Evolutionary conservation across 37 sponge, comb jelly and placozoan genomes (phyloP).

Genomic region (Lycopodina hypogea): DNA sequence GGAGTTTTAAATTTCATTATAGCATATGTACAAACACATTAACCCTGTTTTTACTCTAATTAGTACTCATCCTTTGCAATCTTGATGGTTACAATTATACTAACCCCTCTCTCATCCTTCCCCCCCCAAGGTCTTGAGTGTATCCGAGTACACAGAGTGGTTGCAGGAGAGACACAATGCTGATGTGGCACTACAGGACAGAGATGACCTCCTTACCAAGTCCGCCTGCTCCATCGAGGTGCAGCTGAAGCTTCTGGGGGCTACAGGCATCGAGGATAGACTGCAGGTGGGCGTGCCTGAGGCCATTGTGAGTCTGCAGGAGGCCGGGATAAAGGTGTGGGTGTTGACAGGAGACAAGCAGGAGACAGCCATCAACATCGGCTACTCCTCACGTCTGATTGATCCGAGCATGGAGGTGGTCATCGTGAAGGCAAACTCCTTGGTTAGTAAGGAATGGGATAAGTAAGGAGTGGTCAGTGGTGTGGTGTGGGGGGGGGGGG

Average conservation of each 20-base stretch:
- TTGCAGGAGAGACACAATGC: slow-evolving; percentile 35
- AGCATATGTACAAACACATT: too few species aligned
- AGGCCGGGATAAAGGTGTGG: slow-evolving; percentile 79
- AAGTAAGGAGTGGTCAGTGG: background rate
- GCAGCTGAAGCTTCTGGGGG: slow-evolving; percentile 62
- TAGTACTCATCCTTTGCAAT: too few species aligned
- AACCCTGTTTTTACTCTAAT: too few species aligned
- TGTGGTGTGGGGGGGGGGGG: background rate
- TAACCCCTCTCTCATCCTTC: too few species aligned
- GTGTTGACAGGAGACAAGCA: slow-evolving; percentile 93
- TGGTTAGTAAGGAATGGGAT: slow-evolving; percentile 22
- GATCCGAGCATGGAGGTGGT: slow-evolving; percentile 53
- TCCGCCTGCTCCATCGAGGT: slow-evolving; percentile 18
- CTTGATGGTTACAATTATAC: too few species aligned
- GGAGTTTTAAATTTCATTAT: background rate
- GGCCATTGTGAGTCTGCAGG: slow-evolving; percentile 50
- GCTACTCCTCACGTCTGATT: slow-evolving; percentile 53
- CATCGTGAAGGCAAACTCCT: slow-evolving; percentile 37
- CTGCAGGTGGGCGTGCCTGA: slow-evolving; percentile 78
- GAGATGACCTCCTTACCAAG: slow-evolving; percentile 33
- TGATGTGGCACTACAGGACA: slow-evolving; percentile 46
- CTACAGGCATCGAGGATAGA: slow-evolving; percentile 81
- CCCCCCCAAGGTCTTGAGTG: slow-evolving; percentile 39
- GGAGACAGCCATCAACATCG: slow-evolving; percentile 88
- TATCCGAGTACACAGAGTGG: slow-evolving; percentile 57